Evolutionary conservation across 2,797 vertebrate genomes (phyloP).

Genomic region (Pseudochaenichthys georgianus): DNA sequence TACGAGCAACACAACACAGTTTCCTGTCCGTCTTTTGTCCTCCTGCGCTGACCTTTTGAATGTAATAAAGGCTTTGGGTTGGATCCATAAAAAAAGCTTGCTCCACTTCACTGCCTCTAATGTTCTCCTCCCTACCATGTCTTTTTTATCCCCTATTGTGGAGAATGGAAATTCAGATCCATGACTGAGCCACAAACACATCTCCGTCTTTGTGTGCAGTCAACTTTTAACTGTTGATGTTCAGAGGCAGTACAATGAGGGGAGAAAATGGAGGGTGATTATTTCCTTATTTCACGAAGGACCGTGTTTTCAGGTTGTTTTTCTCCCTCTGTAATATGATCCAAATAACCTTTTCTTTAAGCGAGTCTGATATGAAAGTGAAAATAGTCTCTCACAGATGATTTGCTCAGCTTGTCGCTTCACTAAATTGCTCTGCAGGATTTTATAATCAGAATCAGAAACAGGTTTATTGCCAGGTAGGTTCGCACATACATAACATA

Average conservation of each 20-base stretch:
- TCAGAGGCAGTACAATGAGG: constrained; percentile 32
- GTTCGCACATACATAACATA: too few relatives aligned
- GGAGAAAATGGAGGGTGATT: constrained; percentile 37
- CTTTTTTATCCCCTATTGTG: constrained; percentile 49
- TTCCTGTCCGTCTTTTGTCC: constrained; percentile 61
- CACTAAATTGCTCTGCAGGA: constrained; percentile 65
- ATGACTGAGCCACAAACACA: constrained; percentile 31
- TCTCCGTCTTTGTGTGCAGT: constrained; percentile 33
- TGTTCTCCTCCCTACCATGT: constrained; percentile 42
- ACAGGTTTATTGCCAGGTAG: too few relatives aligned
- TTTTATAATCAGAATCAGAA: constrained; percentile 53
- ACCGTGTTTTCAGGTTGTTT: constrained; percentile 45
- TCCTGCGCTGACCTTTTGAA: constrained; percentile 65
- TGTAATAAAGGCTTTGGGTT: constrained; percentile 64
- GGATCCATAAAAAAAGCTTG: constrained; percentile 32
- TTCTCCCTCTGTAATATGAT: constrained; percentile 55
- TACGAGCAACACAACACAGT: constrained; percentile 46
- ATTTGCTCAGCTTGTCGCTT: constrained; percentile 56
- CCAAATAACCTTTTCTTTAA: constrained; percentile 71
- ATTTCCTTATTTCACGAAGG: constrained; percentile 63
- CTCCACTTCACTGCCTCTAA: constrained; percentile 50
- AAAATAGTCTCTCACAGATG: constrained; percentile 64
- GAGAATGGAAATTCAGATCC: constrained; percentile 38
- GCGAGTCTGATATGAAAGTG: constrained; percentile 70
- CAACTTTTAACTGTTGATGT: constrained; percentile 42